Evolutionary conservation across 2,113 vertebrate genomes (phyloP).

Genomic region (Phrynocephalus versicolor): DNA sequence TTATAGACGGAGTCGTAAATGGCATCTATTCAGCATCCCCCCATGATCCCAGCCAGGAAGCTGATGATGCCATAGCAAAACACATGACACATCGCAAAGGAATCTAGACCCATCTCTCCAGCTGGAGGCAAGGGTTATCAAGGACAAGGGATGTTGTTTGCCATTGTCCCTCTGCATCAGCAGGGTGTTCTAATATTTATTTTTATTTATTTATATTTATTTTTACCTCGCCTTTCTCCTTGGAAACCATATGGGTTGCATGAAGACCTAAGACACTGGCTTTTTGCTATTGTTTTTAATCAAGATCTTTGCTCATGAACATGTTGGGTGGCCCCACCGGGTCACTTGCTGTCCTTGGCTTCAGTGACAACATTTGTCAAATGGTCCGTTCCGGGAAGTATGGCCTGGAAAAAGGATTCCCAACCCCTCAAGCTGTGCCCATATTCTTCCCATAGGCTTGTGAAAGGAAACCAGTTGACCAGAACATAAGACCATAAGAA

Average conservation of each 20-base stretch:
- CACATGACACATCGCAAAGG: conserved; percentile 23
- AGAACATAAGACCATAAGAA: too few relatives aligned
- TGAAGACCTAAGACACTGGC: neutral
- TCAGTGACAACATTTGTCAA: neutral
- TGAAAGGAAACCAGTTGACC: too few relatives aligned
- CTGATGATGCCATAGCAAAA: conserved; percentile 42
- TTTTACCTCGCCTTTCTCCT: too few relatives aligned
- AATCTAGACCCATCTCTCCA: conserved; percentile 47
- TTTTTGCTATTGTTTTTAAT: neutral
- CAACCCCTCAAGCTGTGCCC: too few relatives aligned
- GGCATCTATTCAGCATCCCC: conserved; percentile 31
- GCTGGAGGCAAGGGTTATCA: conserved; percentile 30
- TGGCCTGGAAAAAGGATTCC: neutral
- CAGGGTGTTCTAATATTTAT: neutral
- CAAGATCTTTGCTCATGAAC: neutral
- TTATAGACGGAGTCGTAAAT: conserved; percentile 27
- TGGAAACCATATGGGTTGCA: neutral
- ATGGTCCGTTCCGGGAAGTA: neutral
- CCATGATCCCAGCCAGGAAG: conserved; percentile 15
- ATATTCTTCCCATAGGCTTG: too few relatives aligned
- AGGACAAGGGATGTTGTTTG: conserved; percentile 22
- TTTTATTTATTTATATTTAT: too few relatives aligned
- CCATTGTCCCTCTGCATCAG: too few relatives aligned
- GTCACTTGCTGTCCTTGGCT: too few relatives aligned
- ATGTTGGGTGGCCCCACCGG: neutral